A percentile compares a stretch with the other conserved stretches of the same genome.
Evolutionary conservation across 2,888 invertebrate species (phyloP).

Genomic region (Sceliomorpha sp.): DNA sequence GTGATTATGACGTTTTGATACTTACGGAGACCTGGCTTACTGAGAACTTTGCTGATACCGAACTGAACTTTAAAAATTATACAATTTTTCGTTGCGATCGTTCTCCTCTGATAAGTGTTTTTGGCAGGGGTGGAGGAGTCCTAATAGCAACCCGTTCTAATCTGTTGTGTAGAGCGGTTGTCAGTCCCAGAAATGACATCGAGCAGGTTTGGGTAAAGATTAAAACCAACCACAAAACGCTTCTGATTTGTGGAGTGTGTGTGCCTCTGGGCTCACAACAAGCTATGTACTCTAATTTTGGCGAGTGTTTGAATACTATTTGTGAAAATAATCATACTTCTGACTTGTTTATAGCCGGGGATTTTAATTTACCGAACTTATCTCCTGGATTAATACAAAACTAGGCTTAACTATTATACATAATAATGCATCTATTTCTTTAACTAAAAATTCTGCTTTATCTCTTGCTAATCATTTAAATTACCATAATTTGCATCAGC

Average conservation of each 20-base stretch:
- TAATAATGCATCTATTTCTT: too few relatives aligned
- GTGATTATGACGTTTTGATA: conserved; percentile 10
- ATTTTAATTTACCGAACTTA: too few relatives aligned
- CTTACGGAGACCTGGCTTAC: conserved; percentile 17
- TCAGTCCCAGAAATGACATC: too few relatives aligned
- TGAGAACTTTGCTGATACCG: neutral
- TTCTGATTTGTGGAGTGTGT: too few relatives aligned
- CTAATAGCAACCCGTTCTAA: conserved; percentile 14
- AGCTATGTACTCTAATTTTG: too few relatives aligned
- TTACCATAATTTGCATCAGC: conserved; percentile 3
- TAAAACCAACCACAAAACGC: too few relatives aligned
- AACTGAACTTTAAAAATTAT: conserved; percentile 7
- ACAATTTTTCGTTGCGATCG: conserved; percentile 17
- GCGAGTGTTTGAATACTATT: too few relatives aligned
- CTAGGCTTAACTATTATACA: conserved; percentile 1
- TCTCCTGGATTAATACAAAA: neutral
- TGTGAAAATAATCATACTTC: too few relatives aligned
- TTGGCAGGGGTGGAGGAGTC: conserved; percentile 12
- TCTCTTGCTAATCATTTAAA: neutral
- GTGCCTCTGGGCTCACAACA: too few relatives aligned
- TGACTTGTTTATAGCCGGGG: too few relatives aligned
- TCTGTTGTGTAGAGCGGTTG: too few relatives aligned
- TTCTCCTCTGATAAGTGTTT: neutral
- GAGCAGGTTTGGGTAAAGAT: too few relatives aligned
- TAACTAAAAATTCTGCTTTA: neutral